phyloP scores from a whole-genome alignment of 2,888 invertebrate species.

The Machimus rusticus region DNA sequence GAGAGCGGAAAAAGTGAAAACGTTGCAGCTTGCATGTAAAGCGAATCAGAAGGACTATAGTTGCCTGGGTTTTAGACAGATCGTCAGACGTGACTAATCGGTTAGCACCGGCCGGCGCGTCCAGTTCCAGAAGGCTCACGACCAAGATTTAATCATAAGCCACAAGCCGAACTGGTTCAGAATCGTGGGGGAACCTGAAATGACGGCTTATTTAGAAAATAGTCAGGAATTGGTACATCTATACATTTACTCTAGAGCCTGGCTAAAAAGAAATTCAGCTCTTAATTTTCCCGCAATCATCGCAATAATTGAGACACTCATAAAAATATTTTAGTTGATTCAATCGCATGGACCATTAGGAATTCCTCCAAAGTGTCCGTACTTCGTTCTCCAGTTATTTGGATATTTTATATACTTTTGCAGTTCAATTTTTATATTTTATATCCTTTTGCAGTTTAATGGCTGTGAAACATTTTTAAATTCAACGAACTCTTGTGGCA shows the following conservation, averaged over 20 bases:
- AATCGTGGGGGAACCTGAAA: neutral
- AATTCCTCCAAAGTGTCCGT: neutral
- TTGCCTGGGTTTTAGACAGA: neutral
- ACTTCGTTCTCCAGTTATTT: neutral
- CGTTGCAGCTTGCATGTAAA: neutral
- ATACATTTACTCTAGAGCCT: neutral
- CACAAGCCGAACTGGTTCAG: neutral
- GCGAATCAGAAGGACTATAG: neutral
- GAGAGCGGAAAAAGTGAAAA: neutral
- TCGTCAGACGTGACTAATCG: slow-evolving; percentile 13
- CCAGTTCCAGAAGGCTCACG: neutral
- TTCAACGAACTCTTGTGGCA: no score
- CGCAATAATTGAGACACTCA: neutral
- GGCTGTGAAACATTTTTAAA: no score
- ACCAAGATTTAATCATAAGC: slow-evolving; percentile 4
- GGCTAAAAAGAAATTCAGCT: neutral
- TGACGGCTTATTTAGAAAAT: neutral
- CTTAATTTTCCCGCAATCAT: neutral
- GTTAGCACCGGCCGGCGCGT: neutral
- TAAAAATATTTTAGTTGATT: neutral
- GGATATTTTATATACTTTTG: no score
- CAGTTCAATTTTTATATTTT: neutral
- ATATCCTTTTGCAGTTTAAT: no score
- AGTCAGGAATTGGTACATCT: neutral
- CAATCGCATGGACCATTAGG: neutral